Evolutionary conservation across 1,140 invertebrate genomes (phyloP).

Genomic region (Meloidogyne exigua): DNA sequence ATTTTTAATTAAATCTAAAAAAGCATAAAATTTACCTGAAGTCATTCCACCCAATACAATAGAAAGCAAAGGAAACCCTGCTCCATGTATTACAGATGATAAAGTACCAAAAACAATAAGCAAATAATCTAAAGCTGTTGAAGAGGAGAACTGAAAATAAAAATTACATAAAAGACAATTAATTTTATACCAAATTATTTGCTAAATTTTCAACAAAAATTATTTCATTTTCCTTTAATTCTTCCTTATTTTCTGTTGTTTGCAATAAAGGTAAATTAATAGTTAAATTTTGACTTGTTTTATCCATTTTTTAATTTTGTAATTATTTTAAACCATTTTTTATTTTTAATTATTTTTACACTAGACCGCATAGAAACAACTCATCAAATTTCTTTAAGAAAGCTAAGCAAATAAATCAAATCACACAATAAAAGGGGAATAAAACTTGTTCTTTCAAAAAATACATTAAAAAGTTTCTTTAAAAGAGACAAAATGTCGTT

Average conservation of each 20-base stretch:
- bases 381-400: not conserved
- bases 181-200: not conserved
- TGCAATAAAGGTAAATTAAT: not conserved
- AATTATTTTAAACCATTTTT: not conserved
- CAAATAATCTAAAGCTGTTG: conserved; percentile 37
- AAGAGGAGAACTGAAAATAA: conserved; percentile 46
- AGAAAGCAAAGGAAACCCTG: conserved; percentile 60
- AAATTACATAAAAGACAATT: not conserved
- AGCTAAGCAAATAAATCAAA: not conserved
- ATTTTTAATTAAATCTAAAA: not conserved
- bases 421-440: not conserved
- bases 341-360: not conserved
- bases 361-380: not conserved
- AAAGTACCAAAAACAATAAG: conserved; percentile 41
- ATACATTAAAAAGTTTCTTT: too few relatives aligned
- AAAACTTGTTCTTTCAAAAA: not conserved
- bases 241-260: conserved; percentile 5
- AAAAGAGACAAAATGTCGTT: too few relatives aligned
- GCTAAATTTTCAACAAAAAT: not conserved
- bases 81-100: conserved; percentile 57
- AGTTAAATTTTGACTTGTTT: not conserved
- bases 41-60: conserved; percentile 62
- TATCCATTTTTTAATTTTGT: not conserved
- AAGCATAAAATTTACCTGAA: conserved; percentile 20
- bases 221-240: not conserved